phyloP scores from a whole-genome alignment of 2,888 invertebrate genomes.

The Spisula solida region DNA sequence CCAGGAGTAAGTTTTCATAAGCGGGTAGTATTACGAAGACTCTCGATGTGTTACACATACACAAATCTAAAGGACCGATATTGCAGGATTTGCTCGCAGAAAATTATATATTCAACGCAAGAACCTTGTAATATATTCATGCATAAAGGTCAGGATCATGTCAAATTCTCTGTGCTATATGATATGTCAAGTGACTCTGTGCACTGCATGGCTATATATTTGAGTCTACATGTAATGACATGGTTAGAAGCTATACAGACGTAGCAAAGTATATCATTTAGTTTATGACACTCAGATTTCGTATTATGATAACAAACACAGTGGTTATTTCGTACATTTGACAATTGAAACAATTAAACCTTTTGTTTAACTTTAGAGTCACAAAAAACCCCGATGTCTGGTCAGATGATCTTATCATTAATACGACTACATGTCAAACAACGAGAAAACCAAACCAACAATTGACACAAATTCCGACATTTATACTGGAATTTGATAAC shows the following conservation, averaged over 20 bases:
- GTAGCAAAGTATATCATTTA: slow-evolving; percentile 14
- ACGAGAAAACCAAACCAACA: not conserved
- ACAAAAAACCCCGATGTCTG: slow-evolving; percentile 3
- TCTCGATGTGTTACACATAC: no score
- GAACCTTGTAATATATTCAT: no score
- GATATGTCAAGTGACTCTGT: not conserved
- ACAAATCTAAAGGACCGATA: no score
- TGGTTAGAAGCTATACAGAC: not conserved
- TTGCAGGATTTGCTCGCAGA: no score
- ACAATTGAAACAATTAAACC: slow-evolving; percentile 11
- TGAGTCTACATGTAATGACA: slow-evolving; percentile 4
- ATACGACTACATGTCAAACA: not conserved
- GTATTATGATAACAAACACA: slow-evolving; percentile 14
- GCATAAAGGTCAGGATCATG: no score
- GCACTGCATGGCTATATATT: not conserved
- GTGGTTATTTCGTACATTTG: slow-evolving; percentile 5
- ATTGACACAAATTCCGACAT: slow-evolving; percentile 21
- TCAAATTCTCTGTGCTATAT: no score
- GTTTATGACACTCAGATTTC: slow-evolving; percentile 19
- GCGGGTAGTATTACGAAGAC: no score
- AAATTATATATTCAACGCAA: no score
- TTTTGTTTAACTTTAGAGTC: not conserved
- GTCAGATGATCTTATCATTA: slow-evolving; percentile 15
- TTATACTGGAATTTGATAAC: slow-evolving; percentile 19
- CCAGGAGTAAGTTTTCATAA: no score